Evolutionary conservation across 2,113 vertebrate genomes (phyloP).

Genomic region (Synodontis membranacea): DNA sequence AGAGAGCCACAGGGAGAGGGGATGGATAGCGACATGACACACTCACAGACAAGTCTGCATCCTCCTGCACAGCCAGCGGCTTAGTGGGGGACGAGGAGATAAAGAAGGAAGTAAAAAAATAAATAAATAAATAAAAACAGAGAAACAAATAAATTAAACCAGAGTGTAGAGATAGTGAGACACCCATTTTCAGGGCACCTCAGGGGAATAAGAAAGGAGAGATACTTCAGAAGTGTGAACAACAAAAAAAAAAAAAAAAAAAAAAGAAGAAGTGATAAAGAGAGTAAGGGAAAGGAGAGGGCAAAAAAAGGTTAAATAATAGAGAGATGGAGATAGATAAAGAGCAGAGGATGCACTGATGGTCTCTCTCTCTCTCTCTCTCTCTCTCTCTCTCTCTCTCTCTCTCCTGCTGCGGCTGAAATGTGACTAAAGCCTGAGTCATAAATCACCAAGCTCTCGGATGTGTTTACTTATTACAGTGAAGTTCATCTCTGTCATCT

Average conservation of each 20-base stretch:
- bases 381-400: conserved; percentile 29
- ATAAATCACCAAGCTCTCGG: conserved; percentile 73
- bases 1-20: not conserved
- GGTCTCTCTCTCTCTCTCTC: not conserved
- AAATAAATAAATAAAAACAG: not conserved
- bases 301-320: conserved; percentile 43
- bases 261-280: conserved; percentile 34
- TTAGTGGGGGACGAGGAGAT: not conserved
- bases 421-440: conserved; percentile 67
- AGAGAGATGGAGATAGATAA: conserved; percentile 47
- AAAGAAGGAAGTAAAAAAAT: conserved; percentile 3
- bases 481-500: conserved; percentile 65
- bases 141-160: conserved; percentile 36
- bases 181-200: conserved; percentile 1
- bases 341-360: not conserved
- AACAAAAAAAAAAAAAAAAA: conserved; percentile 32
- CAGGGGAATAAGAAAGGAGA: conserved; percentile 18
- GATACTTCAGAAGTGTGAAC: conserved; percentile 15
- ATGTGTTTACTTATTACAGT: conserved; percentile 75
- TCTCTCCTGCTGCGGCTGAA: conserved; percentile 61
- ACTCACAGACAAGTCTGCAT: not conserved
- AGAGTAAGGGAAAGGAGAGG: conserved; percentile 1
- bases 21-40: conserved; percentile 33
- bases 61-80: not conserved
- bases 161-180: conserved; percentile 18